Evolutionary conservation across 1,140 invertebrate species (phyloP), one percentile per base, ranked within the genome.

Genomic region (Scaptomyza montana): DNA sequence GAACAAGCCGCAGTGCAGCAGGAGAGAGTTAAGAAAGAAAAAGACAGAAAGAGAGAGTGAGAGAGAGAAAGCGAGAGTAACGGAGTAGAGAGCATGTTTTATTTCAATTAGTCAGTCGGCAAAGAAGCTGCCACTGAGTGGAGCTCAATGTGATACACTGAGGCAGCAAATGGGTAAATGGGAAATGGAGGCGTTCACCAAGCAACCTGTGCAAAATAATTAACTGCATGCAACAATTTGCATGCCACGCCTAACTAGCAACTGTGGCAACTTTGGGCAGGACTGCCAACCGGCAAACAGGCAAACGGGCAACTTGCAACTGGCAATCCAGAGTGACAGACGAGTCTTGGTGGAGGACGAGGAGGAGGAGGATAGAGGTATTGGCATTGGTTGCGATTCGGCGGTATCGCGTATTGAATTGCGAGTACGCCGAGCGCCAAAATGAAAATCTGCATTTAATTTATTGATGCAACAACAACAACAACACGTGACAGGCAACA

Each of bases 401-500:
- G 45, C 21, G 46, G 47, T 39, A 19, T 21, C 30, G 68, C 67
- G 73, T 69, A 79, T 87, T 82, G 82, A 78, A 62, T 70, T 21
- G 55, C 55, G 43, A 70, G 64, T 55, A 46, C 77, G 51, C 6
- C 33, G 49, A 46, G 80, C 69, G 54, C 65, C 75, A 77, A 82
- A 89, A 87, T 74, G 82, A 77, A 87, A 87, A 89, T 87, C 82
- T 87, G 82, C 84, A 87, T 89, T 87, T 87, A 89, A 87, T 87
- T 87, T 87, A 87, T 87, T 87, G 82, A 84, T 89, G 76, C 84
- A 82, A 72, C 81, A 71, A 65, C 64, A 65, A 46, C 47, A 49
- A 46, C 43, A 7, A 51, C 55, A 39, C 45, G 39, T 60, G 55
- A 67, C 64, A 73, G 70, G 65, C 70, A 61, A 68, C 70, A 80